Evolutionary conservation across 2,888 invertebrate genomes (phyloP), one percentile per base, ranked within the genome.

Genomic region (Gandaritis pyraliata): DNA sequence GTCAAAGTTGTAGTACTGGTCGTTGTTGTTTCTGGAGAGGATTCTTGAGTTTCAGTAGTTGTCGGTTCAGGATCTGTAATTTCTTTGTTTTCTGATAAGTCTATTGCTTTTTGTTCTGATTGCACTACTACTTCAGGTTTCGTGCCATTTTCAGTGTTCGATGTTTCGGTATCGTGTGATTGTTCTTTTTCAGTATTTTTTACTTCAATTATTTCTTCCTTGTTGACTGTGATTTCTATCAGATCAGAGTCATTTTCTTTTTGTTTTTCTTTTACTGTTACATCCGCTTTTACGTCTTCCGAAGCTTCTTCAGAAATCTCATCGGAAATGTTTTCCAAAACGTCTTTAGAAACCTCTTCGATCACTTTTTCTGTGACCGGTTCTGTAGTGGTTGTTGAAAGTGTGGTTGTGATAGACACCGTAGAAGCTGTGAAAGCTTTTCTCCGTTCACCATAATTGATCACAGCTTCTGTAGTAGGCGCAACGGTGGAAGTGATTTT

Each of bases 361-460:
- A 56, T 29, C 0, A 23, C 12, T 56, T 49, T 68, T 49, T 72
- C 70, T 29, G 70, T 70, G 0, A 64, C 51, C 30, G 66, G 65
- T 61, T 75, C 68, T 47, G 64, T 58, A 0, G 66, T 66, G 13
- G 65, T 64, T 54, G 62, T 62, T 18, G 52, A 6, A 43, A 64
- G 29, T 46, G 50, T 18, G 33, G 64, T 62, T 59, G 23, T 61
- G 66, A 16, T 52, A 16, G 15, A 61, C 10, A 78, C 68, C 43
- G 61, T 56, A 3, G 54, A 29, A n/a, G 71, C 53, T 59, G 61
- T 56, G 1, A 52, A 29, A 12, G 71, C 53, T 59, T 69, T 69
- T 23, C 75, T 72, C 41, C 82, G 87, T 72, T 91, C 90, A n/a
- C 91, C 91, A 68, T 90, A 91, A 70, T 90, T 90, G 23, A 80